Conservation (phyloP, 2,113 vertebrate species). For the Thryonomys swinderianus region DNA sequence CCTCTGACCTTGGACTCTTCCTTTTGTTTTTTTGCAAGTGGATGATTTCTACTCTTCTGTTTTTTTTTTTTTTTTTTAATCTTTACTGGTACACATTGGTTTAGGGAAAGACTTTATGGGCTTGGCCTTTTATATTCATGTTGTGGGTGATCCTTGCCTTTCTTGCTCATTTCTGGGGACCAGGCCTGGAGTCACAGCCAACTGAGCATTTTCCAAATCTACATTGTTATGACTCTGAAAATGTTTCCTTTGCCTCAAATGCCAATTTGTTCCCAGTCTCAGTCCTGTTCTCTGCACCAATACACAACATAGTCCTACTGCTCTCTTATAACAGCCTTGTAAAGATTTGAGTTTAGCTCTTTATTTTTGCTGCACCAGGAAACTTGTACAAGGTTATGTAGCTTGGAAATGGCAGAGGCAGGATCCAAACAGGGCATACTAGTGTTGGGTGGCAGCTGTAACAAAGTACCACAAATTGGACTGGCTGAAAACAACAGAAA, state of each 20-base stretch:
- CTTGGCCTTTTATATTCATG: not conserved
- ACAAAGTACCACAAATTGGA: not conserved
- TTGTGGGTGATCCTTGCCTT: not conserved
- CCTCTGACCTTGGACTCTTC: not conserved
- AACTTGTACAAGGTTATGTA: not conserved
- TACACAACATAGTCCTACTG: accelerated
- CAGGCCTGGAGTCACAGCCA: not conserved
- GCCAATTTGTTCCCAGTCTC: not conserved
- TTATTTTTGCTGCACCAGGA: not conserved
- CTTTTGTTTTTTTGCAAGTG: too few species aligned
- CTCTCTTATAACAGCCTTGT: not conserved
- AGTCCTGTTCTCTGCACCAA: not conserved
- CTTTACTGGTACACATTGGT: too few species aligned
- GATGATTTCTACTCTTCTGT: too few species aligned
- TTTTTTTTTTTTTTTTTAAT: too few species aligned
- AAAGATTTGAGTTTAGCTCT: not conserved
- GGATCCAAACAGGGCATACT: not conserved
- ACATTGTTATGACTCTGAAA: not conserved
- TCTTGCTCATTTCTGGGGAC: not conserved
- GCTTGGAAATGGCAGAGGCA: not conserved
- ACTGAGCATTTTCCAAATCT: not conserved
- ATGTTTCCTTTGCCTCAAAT: not conserved
- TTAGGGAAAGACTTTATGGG: too few species aligned
- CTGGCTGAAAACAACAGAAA: not conserved
- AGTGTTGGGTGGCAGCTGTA: not conserved